Base-by-base conservation (phyloP, 2,888 invertebrate genomes). In the Bugulina stolonifera region DNA sequence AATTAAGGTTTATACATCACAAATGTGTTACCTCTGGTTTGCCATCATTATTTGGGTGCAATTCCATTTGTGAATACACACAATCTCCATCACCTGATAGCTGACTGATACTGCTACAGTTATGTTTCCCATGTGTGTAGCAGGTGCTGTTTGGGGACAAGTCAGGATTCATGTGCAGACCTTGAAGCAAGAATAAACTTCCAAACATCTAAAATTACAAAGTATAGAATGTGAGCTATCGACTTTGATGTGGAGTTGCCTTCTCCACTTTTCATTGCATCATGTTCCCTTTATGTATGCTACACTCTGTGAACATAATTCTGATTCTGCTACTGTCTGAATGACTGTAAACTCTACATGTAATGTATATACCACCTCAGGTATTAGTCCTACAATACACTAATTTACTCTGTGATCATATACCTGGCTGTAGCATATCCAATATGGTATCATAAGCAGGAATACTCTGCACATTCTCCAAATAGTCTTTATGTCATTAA, bases 81-180 rank as follows among this genome's bases (percentile, higher is more conserved):
- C 43, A 43, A 5, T 18, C 43, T 43, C 43, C 43, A 18, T 10
- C 18, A 5, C 5, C 18, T 43, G 43, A 18, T 43, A 43, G 18
- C 43, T 43, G 43, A 18, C 43, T 43, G 43, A 43, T 43, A 43
- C 18, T 43, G 43, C 10, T 10, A 43, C 43, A 43, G 10, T 43
- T 43, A 18, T 43, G 5, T 5, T 10, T 5, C 10, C 18, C 43
- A 43, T 18, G 10, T 43, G 43, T 10, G 43, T 10, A 10, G 18
- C 43, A 43, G 10, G 43, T 43, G 43, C 18, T 10, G 43, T 43
- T 43, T 5, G 10, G 5, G 52, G 2, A 3, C 2, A 70, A 43
- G 69, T 72, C 0, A 27, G 76, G 73, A 43, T 74, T 76, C 74
- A 80, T 75, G 73, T 80, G 80, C 34, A 80, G 25, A 10, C 72